These are phyloP conservation scores for Drosophila albomicans DNA, from an alignment of 1,140 invertebrate species.

Conservation along the genomic window DNA sequence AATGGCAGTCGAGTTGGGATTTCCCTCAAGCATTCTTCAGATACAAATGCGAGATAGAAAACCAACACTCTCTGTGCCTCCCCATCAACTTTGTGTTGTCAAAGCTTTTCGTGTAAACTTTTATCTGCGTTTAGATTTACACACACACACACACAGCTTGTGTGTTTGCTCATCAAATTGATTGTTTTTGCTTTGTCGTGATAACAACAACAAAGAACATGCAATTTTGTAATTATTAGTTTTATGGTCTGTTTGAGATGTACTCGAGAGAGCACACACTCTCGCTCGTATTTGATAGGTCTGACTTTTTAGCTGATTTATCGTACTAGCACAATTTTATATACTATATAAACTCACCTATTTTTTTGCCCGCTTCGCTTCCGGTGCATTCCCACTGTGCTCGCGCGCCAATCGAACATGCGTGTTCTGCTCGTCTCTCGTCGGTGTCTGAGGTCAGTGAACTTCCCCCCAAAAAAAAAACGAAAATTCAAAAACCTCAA, in stretches of 20 bases:
- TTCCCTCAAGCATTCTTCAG: conserved; percentile 17
- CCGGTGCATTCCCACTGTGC: conserved; percentile 36
- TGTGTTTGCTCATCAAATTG: conserved; percentile 41
- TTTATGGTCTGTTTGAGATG: conserved; percentile 76
- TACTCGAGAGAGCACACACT: neutral
- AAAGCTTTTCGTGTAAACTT: conserved; percentile 50
- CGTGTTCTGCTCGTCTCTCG: conserved; percentile 3
- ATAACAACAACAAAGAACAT: conserved; percentile 54
- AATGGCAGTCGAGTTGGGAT: conserved; percentile 5
- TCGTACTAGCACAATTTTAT: neutral
- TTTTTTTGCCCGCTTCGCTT: conserved; percentile 27
- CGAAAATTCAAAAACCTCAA: neutral
- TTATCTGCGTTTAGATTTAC: conserved; percentile 65
- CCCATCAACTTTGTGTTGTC: conserved; percentile 8
- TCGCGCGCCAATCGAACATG: conserved; percentile 11
- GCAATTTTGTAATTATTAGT: conserved; percentile 77
- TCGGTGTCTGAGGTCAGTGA: conserved; percentile 68
- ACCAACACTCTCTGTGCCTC: neutral
- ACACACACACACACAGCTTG: conserved; percentile 18
- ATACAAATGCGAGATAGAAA: conserved; percentile 10
- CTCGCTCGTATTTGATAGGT: conserved; percentile 4
- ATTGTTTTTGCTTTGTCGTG: conserved; percentile 62
- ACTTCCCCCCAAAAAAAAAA: conserved; percentile 22
- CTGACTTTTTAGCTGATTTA: conserved; percentile 33
- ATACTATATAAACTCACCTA: neutral